These are phyloP conservation scores for Tamandua tetradactyla DNA, from an alignment of 2,797 vertebrate genomes.

Conservation along the genomic window DNA sequence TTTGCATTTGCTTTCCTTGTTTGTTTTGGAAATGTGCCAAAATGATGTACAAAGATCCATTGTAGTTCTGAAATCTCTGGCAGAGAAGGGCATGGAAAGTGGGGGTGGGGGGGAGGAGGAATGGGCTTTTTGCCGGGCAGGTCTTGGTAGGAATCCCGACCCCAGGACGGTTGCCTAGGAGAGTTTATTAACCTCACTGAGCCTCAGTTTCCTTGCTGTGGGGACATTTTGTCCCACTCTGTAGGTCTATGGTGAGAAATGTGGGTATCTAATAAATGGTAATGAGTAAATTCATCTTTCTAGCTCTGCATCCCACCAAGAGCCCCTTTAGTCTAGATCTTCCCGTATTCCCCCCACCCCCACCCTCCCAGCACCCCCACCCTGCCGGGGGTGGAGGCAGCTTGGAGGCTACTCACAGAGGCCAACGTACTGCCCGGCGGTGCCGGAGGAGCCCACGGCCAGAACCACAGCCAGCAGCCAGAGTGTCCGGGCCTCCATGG, in stretches of 20 bases:
- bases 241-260: rapidly evolving
- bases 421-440: not conserved
- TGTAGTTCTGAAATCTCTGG: not conserved
- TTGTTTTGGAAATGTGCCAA: not conserved
- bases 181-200: not conserved
- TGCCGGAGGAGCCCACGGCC: conserved; percentile 46
- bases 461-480: conserved; percentile 61
- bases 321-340: rapidly evolving
- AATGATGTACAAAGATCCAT: rapidly evolving
- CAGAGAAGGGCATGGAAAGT: not conserved
- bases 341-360: rapidly evolving
- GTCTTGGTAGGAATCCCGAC: rapidly evolving
- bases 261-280: rapidly evolving
- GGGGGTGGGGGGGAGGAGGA: no score
- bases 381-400: not conserved
- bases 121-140: rapidly evolving
- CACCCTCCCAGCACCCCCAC: not conserved
- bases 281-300: not conserved
- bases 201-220: not conserved
- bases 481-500: conserved; percentile 46
- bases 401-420: conserved; percentile 25
- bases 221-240: not conserved
- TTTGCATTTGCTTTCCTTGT: not conserved
- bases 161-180: rapidly evolving
- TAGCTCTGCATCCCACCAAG: not conserved